These are phyloP conservation scores for Mobula birostris DNA, from an alignment of 2,113 vertebrate species.

Conservation along the genomic window DNA sequence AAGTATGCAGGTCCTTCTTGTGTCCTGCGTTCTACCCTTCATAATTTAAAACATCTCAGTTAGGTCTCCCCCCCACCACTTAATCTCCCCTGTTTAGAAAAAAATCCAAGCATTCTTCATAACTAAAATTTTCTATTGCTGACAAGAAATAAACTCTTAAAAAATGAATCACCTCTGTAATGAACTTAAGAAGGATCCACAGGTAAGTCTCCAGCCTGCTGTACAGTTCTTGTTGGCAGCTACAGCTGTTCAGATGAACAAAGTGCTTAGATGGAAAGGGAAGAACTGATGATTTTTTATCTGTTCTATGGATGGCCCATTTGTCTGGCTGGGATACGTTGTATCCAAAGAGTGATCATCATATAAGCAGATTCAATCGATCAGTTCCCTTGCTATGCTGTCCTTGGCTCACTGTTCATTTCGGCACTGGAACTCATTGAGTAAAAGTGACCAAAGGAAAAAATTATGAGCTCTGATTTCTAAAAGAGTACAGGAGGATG, in stretches of 20 bases:
- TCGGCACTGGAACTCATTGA: background rate
- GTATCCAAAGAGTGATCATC: background rate
- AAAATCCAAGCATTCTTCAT: no score
- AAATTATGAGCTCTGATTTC: background rate
- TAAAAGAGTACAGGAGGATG: background rate
- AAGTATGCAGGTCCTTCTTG: no score
- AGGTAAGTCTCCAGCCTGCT: background rate
- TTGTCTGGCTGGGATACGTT: background rate
- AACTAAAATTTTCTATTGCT: no score
- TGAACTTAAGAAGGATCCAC: background rate
- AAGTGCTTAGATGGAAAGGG: no score
- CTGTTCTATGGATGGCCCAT: background rate
- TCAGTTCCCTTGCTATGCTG: background rate
- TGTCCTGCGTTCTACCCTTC: no score
- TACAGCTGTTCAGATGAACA: background rate
- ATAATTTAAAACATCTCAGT: no score
- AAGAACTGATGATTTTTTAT: background rate
- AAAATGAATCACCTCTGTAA: background rate
- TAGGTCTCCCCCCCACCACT: no score
- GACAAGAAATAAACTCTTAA: no score
- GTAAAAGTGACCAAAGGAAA: background rate
- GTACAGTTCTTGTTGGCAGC: background rate
- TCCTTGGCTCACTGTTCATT: background rate
- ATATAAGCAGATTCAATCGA: background rate
- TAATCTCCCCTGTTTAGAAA: no score